phyloP scores from a whole-genome alignment of 2,797 vertebrate species.

The Gila robusta region DNA sequence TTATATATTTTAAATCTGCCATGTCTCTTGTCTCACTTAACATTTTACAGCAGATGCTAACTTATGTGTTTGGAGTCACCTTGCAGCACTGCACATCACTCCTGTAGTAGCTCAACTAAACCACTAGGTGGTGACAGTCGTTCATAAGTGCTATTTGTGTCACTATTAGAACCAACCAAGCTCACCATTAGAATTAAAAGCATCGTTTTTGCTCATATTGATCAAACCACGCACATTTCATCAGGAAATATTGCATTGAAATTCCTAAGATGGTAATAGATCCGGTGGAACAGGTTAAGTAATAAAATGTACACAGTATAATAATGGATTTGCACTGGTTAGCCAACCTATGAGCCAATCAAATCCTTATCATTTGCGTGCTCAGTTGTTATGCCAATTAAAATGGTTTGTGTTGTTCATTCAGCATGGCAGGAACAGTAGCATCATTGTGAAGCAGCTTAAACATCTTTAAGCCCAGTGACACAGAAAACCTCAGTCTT shows the following conservation, averaged over 20 bases:
- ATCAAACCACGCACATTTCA: neutral
- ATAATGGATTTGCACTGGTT: neutral
- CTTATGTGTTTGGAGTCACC: neutral
- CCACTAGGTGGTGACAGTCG: slow-evolving; percentile 72
- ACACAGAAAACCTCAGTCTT: slow-evolving; percentile 18
- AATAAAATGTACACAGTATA: neutral
- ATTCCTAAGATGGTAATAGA: neutral
- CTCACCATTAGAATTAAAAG: neutral
- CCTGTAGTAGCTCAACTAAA: neutral
- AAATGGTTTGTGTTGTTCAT: neutral
- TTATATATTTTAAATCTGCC: neutral
- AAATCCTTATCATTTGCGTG: neutral
- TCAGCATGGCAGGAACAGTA: slow-evolving; percentile 29
- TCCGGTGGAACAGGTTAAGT: neutral
- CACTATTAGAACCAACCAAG: neutral
- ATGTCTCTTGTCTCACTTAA: neutral
- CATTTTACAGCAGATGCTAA: no score
- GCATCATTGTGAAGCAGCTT: slow-evolving; percentile 22
- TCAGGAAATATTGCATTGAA: neutral
- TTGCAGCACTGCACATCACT: neutral
- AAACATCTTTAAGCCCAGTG: slow-evolving; percentile 16
- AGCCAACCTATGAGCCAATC: neutral
- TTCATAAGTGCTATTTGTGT: slow-evolving; percentile 4
- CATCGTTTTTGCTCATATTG: neutral
- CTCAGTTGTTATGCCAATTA: slow-evolving; percentile 5